Conservation (phyloP, 2,888 invertebrate species). For the Himalopsyche japonica region DNA sequence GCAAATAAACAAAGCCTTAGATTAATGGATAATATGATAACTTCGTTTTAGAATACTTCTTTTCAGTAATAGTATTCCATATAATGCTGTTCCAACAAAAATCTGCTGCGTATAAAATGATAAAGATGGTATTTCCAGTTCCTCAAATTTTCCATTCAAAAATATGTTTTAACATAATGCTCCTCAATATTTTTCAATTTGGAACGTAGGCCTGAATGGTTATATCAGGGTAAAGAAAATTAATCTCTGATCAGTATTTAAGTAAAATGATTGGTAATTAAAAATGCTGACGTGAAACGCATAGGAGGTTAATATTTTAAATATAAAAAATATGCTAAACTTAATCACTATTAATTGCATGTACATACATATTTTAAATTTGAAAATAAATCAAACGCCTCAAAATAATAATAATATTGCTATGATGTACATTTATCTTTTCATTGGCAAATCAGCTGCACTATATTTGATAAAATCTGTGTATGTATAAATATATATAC, state of each 20-base stretch:
- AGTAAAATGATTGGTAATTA: background rate
- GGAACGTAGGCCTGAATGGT: background rate
- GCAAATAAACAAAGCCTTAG: too few species aligned
- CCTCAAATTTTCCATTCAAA: too few species aligned
- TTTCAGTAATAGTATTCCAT: too few species aligned
- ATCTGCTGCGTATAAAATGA: too few species aligned
- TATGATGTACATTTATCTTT: too few species aligned
- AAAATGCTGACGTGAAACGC: background rate
- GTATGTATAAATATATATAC: too few species aligned
- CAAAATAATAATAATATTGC: background rate
- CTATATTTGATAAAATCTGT: too few species aligned
- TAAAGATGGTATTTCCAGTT: too few species aligned
- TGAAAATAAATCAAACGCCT: background rate
- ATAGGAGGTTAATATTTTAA: background rate
- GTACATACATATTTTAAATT: background rate
- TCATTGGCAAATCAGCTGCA: too few species aligned
- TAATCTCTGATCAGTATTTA: background rate
- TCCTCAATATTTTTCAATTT: background rate
- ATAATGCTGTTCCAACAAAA: too few species aligned
- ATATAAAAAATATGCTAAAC: background rate
- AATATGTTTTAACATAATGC: background rate
- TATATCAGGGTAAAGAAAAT: background rate
- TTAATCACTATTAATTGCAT: background rate
- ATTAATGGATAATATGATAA: too few species aligned
- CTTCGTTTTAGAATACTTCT: too few species aligned